Evolutionary conservation across 2,113 vertebrate species (phyloP), one percentile per base, ranked within the genome.

Genomic region (Sialia sialis): DNA sequence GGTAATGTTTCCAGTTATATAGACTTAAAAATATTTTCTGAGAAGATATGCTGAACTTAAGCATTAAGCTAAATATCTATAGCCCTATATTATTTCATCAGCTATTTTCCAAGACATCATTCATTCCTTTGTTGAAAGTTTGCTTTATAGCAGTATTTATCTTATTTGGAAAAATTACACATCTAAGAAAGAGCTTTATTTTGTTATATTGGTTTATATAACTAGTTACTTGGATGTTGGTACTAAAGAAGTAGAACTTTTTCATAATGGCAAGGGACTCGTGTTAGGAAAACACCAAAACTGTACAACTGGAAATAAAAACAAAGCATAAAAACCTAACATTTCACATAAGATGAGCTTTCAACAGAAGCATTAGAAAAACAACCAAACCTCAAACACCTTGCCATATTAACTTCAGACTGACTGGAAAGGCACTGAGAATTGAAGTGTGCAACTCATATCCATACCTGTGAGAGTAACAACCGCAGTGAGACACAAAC

Each of bases 391-490:
- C 27, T 79, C 67, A 43, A 72, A 93, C 51, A 69, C 10, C 22
- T 36, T 91, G 67, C 68, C 77, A 76, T 55, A 81, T 62, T 70
- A 66, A 44, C 48, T 87, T 87, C 58, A 87, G 48, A 92, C 41
- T 64, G 60, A 63, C 41, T 34, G 58, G 75, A 92, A 94, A 96
- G 90, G 93, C 96, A 96, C 94, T 89, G 80, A 83, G 66, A 78
- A 79, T 25, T 79, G 60, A 92, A 90, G 79, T 54, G 79, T 63
- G 85, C 63, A 87, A 92, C 56, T 91, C 68, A 38, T 54, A 93
- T 80, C 90, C 79, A 59, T 39, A 77, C 49, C 82, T 79, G 46
- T 62, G 62, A 95, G 60, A 90, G 9, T 4, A 87, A 75, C 23
- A 55, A 69, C 29, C 59, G 54, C 52, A 76, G 76, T 2, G 10